phyloP scores from a whole-genome alignment of 2,113 vertebrate genomes.

The Paedocypris sp. region DNA sequence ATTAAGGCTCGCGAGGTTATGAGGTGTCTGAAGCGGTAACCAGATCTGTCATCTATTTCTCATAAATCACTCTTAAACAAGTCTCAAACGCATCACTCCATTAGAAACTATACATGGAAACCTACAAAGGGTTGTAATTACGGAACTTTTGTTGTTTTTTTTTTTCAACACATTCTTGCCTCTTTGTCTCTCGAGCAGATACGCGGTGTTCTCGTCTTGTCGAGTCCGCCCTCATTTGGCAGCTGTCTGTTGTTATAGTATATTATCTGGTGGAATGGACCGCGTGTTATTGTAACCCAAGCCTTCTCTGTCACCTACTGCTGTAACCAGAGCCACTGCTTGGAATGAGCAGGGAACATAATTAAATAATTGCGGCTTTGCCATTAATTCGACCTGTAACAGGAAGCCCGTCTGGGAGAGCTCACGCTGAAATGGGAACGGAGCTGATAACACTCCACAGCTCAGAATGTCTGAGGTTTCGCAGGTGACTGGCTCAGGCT shows the following conservation, averaged over 20 bases:
- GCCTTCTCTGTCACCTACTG: conserved; percentile 57
- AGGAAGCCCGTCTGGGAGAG: conserved; percentile 57
- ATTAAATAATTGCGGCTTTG: conserved; percentile 79
- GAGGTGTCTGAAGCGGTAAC: conserved; percentile 73
- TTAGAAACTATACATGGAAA: not conserved
- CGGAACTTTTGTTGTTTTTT: not conserved
- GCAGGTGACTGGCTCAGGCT: conserved; percentile 9
- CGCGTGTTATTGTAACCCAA: conserved; percentile 70
- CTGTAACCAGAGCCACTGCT: conserved; percentile 62
- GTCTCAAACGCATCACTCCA: conserved; percentile 33
- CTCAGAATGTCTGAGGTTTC: conserved; percentile 15
- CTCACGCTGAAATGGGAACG: conserved; percentile 16
- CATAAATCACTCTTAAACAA: conserved; percentile 85
- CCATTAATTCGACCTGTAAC: conserved; percentile 66
- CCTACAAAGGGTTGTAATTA: not conserved
- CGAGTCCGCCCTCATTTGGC: not conserved
- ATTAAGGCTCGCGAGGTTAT: conserved; percentile 77
- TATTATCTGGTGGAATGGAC: conserved; percentile 70
- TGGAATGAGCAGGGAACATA: conserved; percentile 73
- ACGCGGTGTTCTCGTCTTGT: not conserved
- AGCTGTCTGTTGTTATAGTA: conserved; percentile 41
- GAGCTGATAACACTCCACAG: conserved; percentile 16
- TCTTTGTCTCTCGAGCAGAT: not conserved
- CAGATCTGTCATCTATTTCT: conserved; percentile 64
- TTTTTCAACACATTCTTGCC: not conserved